phyloP scores from a whole-genome alignment of 2,888 invertebrate species.

The Heteromyza rotundicornis region DNA sequence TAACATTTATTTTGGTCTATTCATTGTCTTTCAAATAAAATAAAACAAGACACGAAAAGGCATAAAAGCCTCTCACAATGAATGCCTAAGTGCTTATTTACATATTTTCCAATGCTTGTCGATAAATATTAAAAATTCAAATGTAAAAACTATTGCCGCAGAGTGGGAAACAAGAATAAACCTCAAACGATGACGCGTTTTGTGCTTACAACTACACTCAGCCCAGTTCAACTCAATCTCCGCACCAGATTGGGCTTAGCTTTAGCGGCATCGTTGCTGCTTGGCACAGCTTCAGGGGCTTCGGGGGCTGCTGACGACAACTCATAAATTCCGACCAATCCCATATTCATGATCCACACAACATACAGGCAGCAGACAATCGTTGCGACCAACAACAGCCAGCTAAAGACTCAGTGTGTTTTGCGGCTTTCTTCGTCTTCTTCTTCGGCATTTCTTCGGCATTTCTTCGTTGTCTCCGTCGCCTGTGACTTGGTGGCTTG shows the following conservation, averaged over 20 bases:
- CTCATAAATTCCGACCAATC: conserved; percentile 4
- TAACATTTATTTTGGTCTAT: too few species aligned
- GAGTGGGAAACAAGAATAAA: not conserved
- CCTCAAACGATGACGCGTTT: not conserved
- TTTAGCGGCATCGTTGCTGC: too few species aligned
- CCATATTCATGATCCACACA: not conserved
- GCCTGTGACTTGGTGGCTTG: conserved; percentile 12
- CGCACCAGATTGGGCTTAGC: too few species aligned
- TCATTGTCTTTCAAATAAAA: not conserved
- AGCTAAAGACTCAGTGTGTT: not conserved
- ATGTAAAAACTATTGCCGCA: not conserved
- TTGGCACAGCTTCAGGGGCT: too few species aligned
- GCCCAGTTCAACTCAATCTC: too few species aligned
- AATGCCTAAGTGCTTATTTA: not conserved
- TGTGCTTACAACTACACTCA: too few species aligned
- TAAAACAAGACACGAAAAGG: not conserved
- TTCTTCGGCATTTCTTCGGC: not conserved
- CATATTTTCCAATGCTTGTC: not conserved
- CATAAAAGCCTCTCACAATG: not conserved
- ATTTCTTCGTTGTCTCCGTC: not conserved
- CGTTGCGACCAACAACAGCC: not conserved
- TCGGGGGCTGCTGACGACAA: too few species aligned
- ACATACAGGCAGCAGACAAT: too few species aligned
- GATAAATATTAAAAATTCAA: not conserved
- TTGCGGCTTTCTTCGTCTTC: conserved; percentile 6